These are phyloP conservation scores for Laterallus jamaicensis DNA, from an alignment of 2,113 vertebrate genomes.

Conservation along the genomic window DNA sequence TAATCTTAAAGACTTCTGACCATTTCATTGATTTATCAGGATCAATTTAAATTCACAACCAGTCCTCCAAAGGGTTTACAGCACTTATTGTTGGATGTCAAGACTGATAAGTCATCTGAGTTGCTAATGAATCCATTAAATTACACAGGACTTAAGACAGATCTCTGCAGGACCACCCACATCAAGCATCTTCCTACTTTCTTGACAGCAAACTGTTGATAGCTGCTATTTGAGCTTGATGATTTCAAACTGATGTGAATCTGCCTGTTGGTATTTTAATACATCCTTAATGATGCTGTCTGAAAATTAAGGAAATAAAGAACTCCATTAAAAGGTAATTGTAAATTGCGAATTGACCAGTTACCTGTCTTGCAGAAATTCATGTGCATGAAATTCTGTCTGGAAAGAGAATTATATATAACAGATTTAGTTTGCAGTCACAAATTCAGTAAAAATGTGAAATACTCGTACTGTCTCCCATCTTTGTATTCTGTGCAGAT, in stretches of 20 bases:
- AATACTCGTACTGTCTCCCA: background rate
- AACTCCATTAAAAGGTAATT: background rate
- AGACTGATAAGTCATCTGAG: conserved; percentile 16
- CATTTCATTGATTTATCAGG: background rate
- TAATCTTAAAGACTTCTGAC: background rate
- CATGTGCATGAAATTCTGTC: background rate
- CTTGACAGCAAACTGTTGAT: conserved; percentile 16
- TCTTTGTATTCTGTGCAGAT: background rate
- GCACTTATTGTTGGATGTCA: background rate
- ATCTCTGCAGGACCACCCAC: conserved; percentile 18
- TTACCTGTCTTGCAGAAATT: background rate
- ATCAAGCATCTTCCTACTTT: background rate
- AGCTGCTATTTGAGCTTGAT: conserved; percentile 4
- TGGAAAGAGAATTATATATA: background rate
- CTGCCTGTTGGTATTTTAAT: conserved; percentile 8
- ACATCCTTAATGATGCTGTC: background rate
- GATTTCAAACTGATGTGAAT: conserved; percentile 40
- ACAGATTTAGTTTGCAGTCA: background rate
- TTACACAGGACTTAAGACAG: background rate
- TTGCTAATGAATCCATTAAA: conserved; percentile 43
- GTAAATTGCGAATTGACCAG: background rate
- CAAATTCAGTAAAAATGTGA: background rate
- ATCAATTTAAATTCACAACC: conserved; percentile 19
- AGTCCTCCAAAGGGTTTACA: background rate
- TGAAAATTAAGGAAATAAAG: background rate